phyloP scores from a whole-genome alignment of 35 echinoderm and acorn worm genomes.

The Heliocidaris erythrogramma region DNA sequence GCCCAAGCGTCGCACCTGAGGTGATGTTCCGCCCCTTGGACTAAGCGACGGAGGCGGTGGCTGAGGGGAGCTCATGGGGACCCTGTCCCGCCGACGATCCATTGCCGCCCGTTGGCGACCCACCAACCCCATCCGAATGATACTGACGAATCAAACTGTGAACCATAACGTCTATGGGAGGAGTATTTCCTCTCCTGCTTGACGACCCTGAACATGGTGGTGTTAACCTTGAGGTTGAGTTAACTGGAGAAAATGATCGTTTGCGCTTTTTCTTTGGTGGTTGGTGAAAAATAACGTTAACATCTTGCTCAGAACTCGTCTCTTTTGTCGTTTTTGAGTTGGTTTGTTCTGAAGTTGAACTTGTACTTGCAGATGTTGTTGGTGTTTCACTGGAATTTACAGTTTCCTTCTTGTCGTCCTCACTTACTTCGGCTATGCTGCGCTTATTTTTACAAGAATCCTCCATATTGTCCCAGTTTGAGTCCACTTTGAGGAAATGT shows the following conservation, averaged over 20 bases:
- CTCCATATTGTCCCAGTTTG: neutral
- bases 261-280: neutral
- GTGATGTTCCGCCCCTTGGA: neutral
- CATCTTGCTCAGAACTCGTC: neutral
- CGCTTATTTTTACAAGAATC: neutral
- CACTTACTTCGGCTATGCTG: neutral
- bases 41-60: neutral
- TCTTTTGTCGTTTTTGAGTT: conserved; percentile 10
- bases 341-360: neutral
- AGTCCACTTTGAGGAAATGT: neutral
- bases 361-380: neutral
- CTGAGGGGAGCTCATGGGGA: neutral
- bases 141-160: neutral
- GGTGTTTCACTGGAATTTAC: neutral
- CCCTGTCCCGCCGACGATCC: neutral
- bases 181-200: neutral
- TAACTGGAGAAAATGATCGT: neutral
- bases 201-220: neutral
- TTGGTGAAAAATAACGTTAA: neutral
- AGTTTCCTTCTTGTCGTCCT: neutral
- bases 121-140: neutral
- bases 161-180: conserved; percentile 17
- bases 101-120: neutral
- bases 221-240: neutral
- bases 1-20: neutral